A percentile compares a stretch with the other conserved stretches of the same genome.
Conservation (phyloP, 2,797 vertebrate genomes). For the Columba guinea region DNA sequence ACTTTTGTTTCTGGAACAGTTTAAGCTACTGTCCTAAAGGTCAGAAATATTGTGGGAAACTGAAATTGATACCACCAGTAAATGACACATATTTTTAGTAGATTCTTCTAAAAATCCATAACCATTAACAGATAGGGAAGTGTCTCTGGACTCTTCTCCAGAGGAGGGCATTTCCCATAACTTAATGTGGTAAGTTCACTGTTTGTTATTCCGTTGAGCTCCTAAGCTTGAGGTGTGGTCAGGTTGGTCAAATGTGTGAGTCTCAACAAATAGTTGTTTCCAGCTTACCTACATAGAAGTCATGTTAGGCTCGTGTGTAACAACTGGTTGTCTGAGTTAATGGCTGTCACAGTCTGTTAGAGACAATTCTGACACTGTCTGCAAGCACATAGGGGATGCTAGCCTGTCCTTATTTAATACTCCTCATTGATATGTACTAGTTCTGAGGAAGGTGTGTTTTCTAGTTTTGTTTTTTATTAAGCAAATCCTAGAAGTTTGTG, state of each 20-base stretch:
- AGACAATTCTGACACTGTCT: not conserved
- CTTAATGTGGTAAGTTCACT: not conserved
- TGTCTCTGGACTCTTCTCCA: not conserved
- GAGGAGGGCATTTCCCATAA: not conserved
- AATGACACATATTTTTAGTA: not conserved
- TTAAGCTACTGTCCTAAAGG: not conserved
- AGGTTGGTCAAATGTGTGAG: not conserved
- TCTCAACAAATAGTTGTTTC: not conserved
- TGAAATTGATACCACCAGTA: not conserved
- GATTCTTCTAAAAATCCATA: not conserved
- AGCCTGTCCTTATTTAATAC: not conserved
- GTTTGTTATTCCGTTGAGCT: not conserved
- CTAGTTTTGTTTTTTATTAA: not conserved
- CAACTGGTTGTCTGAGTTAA: not conserved
- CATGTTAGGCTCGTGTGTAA: not conserved
- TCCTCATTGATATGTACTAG: not conserved
- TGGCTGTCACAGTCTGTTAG: not conserved
- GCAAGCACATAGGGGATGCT: not conserved
- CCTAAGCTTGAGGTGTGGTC: not conserved
- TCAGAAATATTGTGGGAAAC: not conserved
- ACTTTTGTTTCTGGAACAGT: not conserved
- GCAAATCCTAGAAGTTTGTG: not conserved
- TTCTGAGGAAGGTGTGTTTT: not conserved
- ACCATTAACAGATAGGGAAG: not conserved
- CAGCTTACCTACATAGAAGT: not conserved